A percentile compares a stretch with the other conserved stretches of the same genome.
phyloP scores from a whole-genome alignment of 30 jellyfish, hydroid and myxozoan species.

The Aurelia coerulea region DNA sequence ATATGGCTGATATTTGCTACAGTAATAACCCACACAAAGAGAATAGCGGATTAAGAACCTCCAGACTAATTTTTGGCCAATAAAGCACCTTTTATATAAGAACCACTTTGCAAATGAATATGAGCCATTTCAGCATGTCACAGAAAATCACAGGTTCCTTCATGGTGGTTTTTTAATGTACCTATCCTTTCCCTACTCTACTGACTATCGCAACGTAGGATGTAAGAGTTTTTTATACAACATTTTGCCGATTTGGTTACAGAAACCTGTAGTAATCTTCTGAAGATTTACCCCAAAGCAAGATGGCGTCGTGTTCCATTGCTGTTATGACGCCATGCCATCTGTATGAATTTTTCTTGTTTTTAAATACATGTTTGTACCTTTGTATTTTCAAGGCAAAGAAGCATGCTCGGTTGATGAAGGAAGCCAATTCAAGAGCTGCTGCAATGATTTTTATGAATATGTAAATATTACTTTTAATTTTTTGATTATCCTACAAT shows the following conservation, averaged over 20 bases:
- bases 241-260: too few species aligned
- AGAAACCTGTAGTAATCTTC: too few species aligned
- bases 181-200: not conserved
- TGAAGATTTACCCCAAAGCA: not conserved
- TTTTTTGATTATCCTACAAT: not conserved
- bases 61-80: too few species aligned
- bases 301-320: too few species aligned
- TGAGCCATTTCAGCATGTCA: too few species aligned
- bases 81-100: not conserved
- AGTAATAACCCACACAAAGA: too few species aligned
- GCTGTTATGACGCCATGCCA: too few species aligned
- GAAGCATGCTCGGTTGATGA: conserved; percentile 64
- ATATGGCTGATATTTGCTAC: too few species aligned
- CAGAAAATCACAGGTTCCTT: not conserved
- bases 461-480: conserved; percentile 23
- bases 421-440: conserved; percentile 83
- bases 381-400: conserved; percentile 52
- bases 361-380: not conserved
- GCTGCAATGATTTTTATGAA: conserved; percentile 70
- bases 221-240: too few species aligned
- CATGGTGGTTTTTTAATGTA: not conserved
- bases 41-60: not conserved
- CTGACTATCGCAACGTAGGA: too few species aligned
- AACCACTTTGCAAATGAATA: too few species aligned
- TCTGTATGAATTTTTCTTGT: not conserved